phyloP scores from a whole-genome alignment of 2,797 vertebrate genomes.

The Prionace glauca region DNA sequence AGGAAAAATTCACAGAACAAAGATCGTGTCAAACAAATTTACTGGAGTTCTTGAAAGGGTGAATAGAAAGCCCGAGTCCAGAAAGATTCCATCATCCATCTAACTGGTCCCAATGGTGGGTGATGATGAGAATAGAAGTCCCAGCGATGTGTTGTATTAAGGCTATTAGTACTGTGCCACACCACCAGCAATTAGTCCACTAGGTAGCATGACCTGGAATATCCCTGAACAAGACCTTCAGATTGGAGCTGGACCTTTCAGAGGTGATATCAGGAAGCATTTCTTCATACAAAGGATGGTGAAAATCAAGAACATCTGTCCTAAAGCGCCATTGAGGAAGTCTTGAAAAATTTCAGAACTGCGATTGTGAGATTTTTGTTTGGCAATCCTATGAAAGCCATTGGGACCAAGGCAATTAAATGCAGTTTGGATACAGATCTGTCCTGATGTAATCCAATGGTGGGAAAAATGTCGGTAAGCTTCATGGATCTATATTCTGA shows the following conservation, averaged over 20 bases:
- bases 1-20: neutral
- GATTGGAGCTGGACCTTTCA: neutral
- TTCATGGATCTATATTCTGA: neutral
- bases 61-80: neutral
- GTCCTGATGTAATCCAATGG: neutral
- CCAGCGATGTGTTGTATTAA: neutral
- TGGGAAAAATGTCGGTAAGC: neutral
- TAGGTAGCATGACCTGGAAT: neutral
- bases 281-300: neutral
- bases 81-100: neutral
- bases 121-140: neutral
- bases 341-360: neutral
- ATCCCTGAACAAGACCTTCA: neutral
- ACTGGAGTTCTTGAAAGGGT: neutral
- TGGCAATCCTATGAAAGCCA: neutral
- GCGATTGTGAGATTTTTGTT: neutral
- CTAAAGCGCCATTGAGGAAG: neutral
- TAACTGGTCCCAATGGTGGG: neutral
- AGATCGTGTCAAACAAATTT: constrained; percentile 2
- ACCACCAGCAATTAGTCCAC: neutral
- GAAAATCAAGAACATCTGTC: neutral
- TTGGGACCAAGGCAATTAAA: neutral
- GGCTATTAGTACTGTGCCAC: neutral
- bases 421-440: neutral
- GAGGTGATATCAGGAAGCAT: neutral